These are phyloP conservation scores for Sebastes iracundus DNA, from an alignment of 2,797 vertebrate species.

Conservation along the genomic window DNA sequence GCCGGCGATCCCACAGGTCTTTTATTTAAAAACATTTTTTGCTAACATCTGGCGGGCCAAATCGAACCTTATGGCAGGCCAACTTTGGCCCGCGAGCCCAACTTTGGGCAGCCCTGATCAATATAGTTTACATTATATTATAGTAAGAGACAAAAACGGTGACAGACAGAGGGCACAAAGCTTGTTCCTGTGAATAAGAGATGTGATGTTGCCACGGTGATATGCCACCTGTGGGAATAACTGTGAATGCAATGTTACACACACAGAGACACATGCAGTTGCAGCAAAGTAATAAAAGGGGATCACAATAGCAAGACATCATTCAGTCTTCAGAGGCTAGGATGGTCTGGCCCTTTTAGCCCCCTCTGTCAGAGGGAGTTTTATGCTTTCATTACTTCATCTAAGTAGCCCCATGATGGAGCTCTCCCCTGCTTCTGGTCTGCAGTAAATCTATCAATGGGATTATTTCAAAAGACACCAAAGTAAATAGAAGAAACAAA, in stretches of 20 bases:
- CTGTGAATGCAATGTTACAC: constrained; percentile 55
- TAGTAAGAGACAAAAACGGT: constrained; percentile 33
- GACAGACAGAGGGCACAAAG: constrained; percentile 35
- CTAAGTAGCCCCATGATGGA: constrained; percentile 35
- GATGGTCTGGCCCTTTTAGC: constrained; percentile 25
- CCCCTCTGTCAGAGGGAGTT: constrained; percentile 45
- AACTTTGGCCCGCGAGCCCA: not conserved
- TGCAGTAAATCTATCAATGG: constrained; percentile 18
- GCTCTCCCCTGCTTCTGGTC: not conserved
- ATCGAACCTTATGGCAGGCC: not conserved
- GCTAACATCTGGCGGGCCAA: not conserved
- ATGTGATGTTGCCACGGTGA: constrained; percentile 68
- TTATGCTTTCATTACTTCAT: constrained; percentile 59
- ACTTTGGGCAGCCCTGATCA: not conserved
- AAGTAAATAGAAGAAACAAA: constrained; percentile 5
- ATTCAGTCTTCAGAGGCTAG: constrained; percentile 41
- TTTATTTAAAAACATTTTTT: no score
- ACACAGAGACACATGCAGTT: constrained; percentile 39
- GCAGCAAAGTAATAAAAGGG: constrained; percentile 59
- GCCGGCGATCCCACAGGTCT: no score
- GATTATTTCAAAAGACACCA: constrained; percentile 11
- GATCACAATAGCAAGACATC: constrained; percentile 57
- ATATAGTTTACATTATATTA: not conserved
- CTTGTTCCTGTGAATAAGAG: constrained; percentile 59
- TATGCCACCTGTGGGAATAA: constrained; percentile 64